Evolutionary conservation across 2,113 vertebrate genomes (phyloP).

Genomic region (Potamarius usumacintae): DNA sequence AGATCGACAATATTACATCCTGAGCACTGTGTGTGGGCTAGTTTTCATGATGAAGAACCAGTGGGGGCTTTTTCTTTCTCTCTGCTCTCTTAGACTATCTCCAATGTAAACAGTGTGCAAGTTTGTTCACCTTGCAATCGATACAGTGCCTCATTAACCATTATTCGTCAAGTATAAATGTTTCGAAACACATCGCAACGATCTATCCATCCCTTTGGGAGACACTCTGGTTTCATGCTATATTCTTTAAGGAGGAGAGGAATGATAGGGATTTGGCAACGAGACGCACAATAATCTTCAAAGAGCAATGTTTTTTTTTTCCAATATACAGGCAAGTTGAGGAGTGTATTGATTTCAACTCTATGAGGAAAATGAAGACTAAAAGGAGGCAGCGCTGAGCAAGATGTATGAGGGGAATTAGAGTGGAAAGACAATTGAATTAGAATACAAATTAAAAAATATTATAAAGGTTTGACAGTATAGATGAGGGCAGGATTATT

Average conservation of each 20-base stretch:
- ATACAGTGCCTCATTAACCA: background rate
- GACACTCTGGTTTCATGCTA: background rate
- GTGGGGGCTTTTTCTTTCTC: background rate
- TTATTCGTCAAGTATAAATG: background rate
- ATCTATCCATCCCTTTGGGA: background rate
- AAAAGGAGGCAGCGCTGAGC: background rate
- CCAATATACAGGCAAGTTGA: slow-evolving; percentile 6
- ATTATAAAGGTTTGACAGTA: slow-evolving; percentile 4
- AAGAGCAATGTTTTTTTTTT: background rate
- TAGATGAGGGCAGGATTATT: slow-evolving; percentile 2
- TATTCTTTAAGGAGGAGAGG: background rate
- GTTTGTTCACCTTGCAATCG: background rate
- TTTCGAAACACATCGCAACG: background rate
- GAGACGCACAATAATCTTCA: slow-evolving; percentile 16
- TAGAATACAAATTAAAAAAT: slow-evolving; percentile 30
- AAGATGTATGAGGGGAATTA: slow-evolving; percentile 4
- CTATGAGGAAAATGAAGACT: slow-evolving; percentile 23
- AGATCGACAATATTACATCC: background rate
- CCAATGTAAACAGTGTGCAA: background rate
- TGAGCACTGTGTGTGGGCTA: background rate
- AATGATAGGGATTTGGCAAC: background rate
- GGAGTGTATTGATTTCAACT: slow-evolving; percentile 27
- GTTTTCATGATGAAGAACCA: slow-evolving; percentile 5
- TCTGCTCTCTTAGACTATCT: background rate
- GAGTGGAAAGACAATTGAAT: slow-evolving; percentile 53